Conservation (phyloP, 2,888 invertebrate genomes). For the Plusia festucae region DNA sequence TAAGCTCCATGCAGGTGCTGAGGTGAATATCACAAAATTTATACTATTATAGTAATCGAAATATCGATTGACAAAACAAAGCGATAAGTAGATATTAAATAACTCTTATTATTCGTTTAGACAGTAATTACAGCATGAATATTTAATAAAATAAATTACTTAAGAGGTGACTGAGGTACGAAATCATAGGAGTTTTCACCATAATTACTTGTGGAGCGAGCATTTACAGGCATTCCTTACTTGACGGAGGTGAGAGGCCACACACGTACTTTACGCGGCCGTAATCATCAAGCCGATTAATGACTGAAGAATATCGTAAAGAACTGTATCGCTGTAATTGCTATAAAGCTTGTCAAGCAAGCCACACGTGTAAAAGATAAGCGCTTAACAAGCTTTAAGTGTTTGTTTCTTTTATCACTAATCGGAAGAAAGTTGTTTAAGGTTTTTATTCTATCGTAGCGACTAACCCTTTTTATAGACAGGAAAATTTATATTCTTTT, state of each 20-base stretch:
- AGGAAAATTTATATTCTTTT: not conserved
- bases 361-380: conserved; percentile 4
- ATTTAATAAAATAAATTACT: too few relatives aligned
- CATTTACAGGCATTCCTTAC: conserved; percentile 40
- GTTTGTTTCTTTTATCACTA: not conserved
- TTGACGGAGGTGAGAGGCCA: conserved; percentile 55
- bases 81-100: not conserved
- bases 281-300: conserved; percentile 30
- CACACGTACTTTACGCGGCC: conserved; percentile 51
- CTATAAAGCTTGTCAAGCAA: conserved; percentile 11
- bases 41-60: conserved; percentile 12
- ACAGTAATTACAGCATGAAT: conserved; percentile 39
- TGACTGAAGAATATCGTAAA: conserved; percentile 24
- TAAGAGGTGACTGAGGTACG: conserved; percentile 32
- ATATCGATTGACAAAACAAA: not conserved
- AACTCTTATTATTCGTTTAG: conserved; percentile 26
- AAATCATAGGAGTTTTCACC: conserved; percentile 52
- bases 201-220: conserved; percentile 39
- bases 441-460: not conserved
- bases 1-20: conserved; percentile 2
- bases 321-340: conserved; percentile 23
- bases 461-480: not conserved
- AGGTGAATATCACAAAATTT: too few relatives aligned
- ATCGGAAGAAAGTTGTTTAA: not conserved
- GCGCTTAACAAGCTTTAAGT: not conserved